Conservation (phyloP, 2,888 invertebrate genomes). For the Sinodicranocentrus sp. region DNA sequence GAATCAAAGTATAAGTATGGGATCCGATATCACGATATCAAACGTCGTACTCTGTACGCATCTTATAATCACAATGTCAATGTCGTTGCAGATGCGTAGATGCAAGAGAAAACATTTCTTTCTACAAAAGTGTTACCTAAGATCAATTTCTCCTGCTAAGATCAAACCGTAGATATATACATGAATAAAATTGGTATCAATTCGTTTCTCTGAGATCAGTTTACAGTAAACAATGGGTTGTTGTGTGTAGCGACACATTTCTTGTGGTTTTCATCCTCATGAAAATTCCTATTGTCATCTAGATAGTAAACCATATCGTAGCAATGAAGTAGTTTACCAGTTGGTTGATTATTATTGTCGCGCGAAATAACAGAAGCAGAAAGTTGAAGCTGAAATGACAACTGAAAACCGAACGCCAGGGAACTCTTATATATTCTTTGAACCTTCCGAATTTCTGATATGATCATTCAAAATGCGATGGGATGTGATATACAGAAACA, state of each 20-base stretch:
- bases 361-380: slow-evolving; percentile 18
- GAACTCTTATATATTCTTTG: slow-evolving; percentile 58
- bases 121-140: too few species aligned
- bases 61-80: slow-evolving; percentile 20
- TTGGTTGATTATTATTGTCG: slow-evolving; percentile 36
- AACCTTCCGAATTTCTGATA: slow-evolving; percentile 20
- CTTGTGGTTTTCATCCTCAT: slow-evolving; percentile 53
- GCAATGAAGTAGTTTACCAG: slow-evolving; percentile 30
- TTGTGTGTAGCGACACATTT: slow-evolving; percentile 55
- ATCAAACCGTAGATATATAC: too few species aligned
- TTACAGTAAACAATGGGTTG: slow-evolving; percentile 55
- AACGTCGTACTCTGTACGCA: slow-evolving; percentile 42
- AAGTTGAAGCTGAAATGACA: slow-evolving; percentile 40
- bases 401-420: slow-evolving; percentile 39
- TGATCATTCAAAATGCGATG: slow-evolving; percentile 15
- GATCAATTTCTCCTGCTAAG: too few species aligned
- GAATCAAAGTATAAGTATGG: too few species aligned
- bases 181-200: too few species aligned
- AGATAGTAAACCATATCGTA: not conserved
- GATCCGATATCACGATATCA: too few species aligned
- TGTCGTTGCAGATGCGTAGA: slow-evolving; percentile 54
- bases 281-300: slow-evolving; percentile 11
- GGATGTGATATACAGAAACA: slow-evolving; percentile 42
- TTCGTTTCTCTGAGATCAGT: not conserved
- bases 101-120: too few species aligned